Conservation (phyloP, 2,888 invertebrate species). For the Caenorhabditis sinica region DNA sequence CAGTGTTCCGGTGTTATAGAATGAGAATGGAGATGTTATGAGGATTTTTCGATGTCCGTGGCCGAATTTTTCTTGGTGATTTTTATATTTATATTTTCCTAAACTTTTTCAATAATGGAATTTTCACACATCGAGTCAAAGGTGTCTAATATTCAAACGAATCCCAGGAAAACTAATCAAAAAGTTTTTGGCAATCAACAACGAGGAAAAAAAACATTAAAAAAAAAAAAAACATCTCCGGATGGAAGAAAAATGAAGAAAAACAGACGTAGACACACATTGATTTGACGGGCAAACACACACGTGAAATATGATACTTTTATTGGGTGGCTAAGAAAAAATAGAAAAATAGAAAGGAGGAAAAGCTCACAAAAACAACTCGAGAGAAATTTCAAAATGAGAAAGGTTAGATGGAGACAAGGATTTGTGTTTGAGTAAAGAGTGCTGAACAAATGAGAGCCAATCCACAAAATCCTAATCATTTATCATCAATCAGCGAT, state of each 20-base stretch:
- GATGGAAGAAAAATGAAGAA: constrained; percentile 13
- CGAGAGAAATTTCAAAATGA: constrained; percentile 4
- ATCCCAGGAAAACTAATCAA: not conserved
- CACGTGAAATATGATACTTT: constrained; percentile 64
- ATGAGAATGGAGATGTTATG: constrained; percentile 1
- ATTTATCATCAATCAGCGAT: not conserved
- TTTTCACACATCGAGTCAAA: not conserved
- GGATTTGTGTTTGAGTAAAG: not conserved
- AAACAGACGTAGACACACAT: constrained; percentile 28
- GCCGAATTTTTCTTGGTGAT: too few species aligned
- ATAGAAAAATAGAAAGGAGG: too few species aligned
- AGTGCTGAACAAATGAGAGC: not conserved
- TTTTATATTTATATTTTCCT: too few species aligned
- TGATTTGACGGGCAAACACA: constrained; percentile 26
- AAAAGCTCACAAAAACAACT: constrained; percentile 41
- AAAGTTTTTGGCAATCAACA: not conserved
- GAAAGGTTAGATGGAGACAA: not conserved
- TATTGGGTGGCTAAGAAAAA: constrained; percentile 41
- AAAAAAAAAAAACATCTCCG: constrained; percentile 17
- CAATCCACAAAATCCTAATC: too few species aligned
- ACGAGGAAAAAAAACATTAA: constrained; percentile 22
- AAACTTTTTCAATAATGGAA: too few species aligned
- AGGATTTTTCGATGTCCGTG: too few species aligned
- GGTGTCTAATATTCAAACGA: too few species aligned
- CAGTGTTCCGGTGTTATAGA: too few species aligned